Evolutionary conservation across 2,113 vertebrate genomes (phyloP).

Genomic region (Lagopus muta): DNA sequence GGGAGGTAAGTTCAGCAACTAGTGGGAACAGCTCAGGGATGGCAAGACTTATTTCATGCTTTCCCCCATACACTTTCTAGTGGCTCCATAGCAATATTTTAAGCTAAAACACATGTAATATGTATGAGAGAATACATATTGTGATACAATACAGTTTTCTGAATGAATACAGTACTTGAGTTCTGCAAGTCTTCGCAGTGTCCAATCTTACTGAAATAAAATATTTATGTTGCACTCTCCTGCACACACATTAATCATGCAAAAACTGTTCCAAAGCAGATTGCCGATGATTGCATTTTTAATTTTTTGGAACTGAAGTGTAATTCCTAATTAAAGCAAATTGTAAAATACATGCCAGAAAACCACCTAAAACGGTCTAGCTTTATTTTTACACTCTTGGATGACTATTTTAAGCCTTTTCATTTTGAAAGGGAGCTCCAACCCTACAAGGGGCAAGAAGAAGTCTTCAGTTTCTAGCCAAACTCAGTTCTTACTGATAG

Average conservation of each 20-base stretch:
- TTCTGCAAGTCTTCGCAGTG: background rate
- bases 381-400: background rate
- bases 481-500: background rate
- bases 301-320: background rate
- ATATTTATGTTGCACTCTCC: background rate
- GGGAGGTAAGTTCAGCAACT: background rate
- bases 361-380: background rate
- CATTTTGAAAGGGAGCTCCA: background rate
- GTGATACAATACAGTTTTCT: background rate
- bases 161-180: background rate
- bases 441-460: background rate
- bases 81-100: background rate
- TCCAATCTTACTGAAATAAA: background rate
- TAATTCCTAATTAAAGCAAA: background rate
- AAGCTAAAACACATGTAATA: constrained; percentile 5
- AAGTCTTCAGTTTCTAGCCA: background rate
- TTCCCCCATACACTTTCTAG: background rate
- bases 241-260: background rate
- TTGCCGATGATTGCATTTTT: background rate
- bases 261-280: background rate
- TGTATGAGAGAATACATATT: background rate
- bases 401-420: background rate
- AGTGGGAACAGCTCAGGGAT: background rate
- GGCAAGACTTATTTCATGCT: background rate
- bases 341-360: background rate